A percentile compares a stretch with the other conserved stretches of the same genome.
Conservation (phyloP, 2,113 vertebrate species). For the Urocitellus parryii region DNA sequence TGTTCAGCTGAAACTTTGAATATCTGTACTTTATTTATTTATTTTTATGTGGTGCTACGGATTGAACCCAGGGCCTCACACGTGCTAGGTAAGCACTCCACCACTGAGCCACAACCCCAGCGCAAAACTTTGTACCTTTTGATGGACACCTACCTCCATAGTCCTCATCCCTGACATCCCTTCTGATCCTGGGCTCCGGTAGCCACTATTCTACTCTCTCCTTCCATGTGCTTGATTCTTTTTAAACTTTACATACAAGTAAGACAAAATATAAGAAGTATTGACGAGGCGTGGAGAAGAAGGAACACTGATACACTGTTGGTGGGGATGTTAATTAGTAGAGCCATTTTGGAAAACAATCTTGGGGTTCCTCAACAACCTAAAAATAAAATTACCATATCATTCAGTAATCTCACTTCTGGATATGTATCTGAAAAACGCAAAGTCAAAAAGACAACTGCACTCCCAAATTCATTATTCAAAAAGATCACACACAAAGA, state of each 20-base stretch:
- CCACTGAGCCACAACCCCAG: too few species aligned
- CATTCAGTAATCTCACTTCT: background rate
- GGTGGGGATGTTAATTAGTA: background rate
- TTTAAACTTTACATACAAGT: background rate
- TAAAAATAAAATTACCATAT: background rate
- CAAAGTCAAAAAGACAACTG: background rate
- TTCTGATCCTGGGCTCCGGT: fast-evolving
- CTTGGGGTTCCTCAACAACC: background rate
- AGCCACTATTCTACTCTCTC: background rate
- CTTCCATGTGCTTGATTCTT: background rate
- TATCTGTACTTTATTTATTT: too few species aligned
- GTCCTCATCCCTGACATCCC: too few species aligned
- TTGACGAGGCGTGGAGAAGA: background rate
- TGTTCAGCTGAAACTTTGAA: too few species aligned
- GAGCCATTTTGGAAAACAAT: background rate
- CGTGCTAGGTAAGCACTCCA: too few species aligned
- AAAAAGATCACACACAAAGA: background rate
- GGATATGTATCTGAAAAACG: background rate
- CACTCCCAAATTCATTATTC: background rate
- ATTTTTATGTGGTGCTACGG: too few species aligned
- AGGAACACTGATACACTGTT: background rate
- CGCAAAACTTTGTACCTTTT: background rate
- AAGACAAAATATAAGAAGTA: background rate
- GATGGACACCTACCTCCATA: background rate
- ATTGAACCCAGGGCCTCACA: too few species aligned